Evolutionary conservation across 2,113 vertebrate genomes (phyloP).

Genomic region (Prunella himalayana): DNA sequence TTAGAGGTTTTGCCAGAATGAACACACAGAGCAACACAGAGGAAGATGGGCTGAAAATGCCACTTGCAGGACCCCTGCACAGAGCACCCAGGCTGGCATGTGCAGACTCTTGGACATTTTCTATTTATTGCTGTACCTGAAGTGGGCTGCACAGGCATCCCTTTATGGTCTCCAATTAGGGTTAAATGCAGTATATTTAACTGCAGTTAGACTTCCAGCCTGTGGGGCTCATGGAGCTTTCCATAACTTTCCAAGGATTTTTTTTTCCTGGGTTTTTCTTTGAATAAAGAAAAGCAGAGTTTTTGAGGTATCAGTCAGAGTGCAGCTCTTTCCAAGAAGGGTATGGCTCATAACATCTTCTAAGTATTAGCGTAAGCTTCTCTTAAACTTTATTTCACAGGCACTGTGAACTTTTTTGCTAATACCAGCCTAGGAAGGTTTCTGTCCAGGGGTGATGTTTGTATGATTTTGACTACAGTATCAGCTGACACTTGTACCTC

Average conservation of each 20-base stretch:
- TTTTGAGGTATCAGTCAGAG: fast-evolving
- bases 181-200: neutral
- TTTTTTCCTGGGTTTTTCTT: neutral
- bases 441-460: neutral
- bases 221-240: neutral
- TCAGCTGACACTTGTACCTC: neutral
- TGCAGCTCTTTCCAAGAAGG: neutral
- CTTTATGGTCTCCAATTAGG: neutral
- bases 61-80: neutral
- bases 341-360: neutral
- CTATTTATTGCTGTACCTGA: neutral
- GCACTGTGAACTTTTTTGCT: neutral
- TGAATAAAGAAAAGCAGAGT: neutral
- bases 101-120: neutral
- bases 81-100: neutral
- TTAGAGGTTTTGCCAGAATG: neutral
- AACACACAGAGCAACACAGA: neutral
- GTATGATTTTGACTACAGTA: neutral
- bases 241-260: neutral
- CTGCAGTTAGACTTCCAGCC: neutral
- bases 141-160: neutral
- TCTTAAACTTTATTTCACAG: neutral
- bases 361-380: neutral
- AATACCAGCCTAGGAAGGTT: neutral
- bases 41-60: neutral